Conservation (phyloP, 2,797 vertebrate genomes). For the Balearica regulorum region DNA sequence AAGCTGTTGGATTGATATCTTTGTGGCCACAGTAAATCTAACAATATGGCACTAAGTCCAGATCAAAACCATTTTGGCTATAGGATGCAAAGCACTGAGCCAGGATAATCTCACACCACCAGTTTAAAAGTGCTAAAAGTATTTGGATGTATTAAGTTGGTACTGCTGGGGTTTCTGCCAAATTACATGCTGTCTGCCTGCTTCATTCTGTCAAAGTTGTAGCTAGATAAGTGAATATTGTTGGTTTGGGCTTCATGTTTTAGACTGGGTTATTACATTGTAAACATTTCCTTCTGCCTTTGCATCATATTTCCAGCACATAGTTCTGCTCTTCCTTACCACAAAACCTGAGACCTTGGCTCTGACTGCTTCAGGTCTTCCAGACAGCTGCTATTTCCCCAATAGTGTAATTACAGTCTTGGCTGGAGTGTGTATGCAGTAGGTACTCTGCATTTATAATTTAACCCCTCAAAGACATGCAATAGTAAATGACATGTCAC, state of each 20-base stretch:
- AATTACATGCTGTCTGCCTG: background rate
- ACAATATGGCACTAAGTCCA: background rate
- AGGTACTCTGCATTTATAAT: background rate
- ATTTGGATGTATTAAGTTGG: background rate
- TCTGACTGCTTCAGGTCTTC: background rate
- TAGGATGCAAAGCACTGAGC: background rate
- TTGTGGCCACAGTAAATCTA: background rate
- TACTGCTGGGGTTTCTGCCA: background rate
- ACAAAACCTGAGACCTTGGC: background rate
- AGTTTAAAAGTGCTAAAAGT: background rate
- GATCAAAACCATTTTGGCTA: background rate
- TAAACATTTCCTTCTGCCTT: background rate
- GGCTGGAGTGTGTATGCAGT: background rate
- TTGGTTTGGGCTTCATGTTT: background rate
- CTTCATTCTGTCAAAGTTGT: background rate
- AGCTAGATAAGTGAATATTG: background rate
- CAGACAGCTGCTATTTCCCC: background rate
- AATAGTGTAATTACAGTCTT: background rate
- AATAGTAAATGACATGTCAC: background rate
- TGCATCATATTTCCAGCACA: rapidly evolving
- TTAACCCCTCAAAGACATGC: background rate
- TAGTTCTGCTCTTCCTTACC: background rate
- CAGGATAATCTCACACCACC: background rate
- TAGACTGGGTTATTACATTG: background rate
- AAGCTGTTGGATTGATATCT: background rate